Conservation (phyloP, 2,888 invertebrate genomes). For the Andrena bucephala region DNA sequence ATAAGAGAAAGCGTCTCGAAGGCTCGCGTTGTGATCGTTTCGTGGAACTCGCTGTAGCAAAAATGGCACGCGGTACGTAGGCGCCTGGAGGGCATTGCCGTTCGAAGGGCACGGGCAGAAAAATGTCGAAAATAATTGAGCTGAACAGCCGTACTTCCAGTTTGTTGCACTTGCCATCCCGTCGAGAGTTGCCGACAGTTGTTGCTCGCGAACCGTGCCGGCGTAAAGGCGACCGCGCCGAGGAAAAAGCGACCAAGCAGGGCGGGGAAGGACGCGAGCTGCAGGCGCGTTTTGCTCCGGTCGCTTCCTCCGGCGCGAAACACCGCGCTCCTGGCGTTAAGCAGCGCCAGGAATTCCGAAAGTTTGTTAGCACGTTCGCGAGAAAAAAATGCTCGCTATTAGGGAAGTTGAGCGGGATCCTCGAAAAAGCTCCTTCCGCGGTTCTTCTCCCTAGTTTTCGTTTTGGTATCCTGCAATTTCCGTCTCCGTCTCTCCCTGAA, state of each 20-base stretch:
- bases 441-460: neutral
- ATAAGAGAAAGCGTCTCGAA: slow-evolving; percentile 26
- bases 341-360: slow-evolving; percentile 58
- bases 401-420: neutral
- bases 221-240: slow-evolving; percentile 45
- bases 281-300: slow-evolving; percentile 45
- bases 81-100: slow-evolving; percentile 33
- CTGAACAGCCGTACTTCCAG: slow-evolving; percentile 61
- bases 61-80: slow-evolving; percentile 24
- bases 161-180: slow-evolving; percentile 62
- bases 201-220: slow-evolving; percentile 51
- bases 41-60: slow-evolving; percentile 36
- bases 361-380: slow-evolving; percentile 63
- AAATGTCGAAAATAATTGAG: slow-evolving; percentile 72
- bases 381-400: slow-evolving; percentile 64
- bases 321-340: slow-evolving; percentile 45
- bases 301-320: slow-evolving; percentile 44
- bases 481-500: neutral
- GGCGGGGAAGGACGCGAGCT: slow-evolving; percentile 6
- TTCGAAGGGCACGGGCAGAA: slow-evolving; percentile 44
- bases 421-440: slow-evolving; percentile 1
- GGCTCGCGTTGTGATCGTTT: slow-evolving; percentile 28
- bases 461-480: neutral
- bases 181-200: slow-evolving; percentile 44
- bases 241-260: slow-evolving; percentile 36